Conservation (phyloP, 2,113 vertebrate genomes). For the Halcyon senegalensis region DNA sequence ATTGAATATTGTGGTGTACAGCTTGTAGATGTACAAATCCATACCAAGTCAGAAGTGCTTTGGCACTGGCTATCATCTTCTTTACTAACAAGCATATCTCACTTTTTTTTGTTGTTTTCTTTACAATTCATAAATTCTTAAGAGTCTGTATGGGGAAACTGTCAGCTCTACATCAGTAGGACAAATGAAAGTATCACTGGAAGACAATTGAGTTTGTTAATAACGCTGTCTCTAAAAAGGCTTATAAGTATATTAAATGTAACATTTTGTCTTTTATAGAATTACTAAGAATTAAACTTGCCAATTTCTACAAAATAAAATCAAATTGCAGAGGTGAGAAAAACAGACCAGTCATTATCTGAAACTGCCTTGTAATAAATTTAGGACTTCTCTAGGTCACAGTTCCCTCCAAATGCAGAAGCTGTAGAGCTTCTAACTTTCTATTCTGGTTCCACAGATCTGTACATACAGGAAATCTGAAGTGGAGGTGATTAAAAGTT, state of each 20-base stretch:
- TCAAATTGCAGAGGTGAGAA: background rate
- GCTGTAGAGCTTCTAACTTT: background rate
- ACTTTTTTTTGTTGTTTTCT: background rate
- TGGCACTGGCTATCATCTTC: background rate
- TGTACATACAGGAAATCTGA: background rate
- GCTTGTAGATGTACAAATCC: conserved; percentile 31
- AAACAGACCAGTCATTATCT: background rate
- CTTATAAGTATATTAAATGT: background rate
- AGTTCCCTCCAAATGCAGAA: background rate
- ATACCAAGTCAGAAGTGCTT: background rate
- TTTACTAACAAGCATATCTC: conserved; percentile 22
- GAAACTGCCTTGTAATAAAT: background rate
- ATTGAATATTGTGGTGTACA: background rate
- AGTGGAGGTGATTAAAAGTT: background rate
- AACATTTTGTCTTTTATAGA: background rate
- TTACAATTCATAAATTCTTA: background rate
- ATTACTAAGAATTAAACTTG: background rate
- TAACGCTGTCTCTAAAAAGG: background rate
- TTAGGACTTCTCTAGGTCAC: background rate
- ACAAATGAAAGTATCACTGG: background rate
- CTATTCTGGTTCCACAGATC: background rate
- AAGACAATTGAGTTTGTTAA: background rate
- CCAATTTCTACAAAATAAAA: background rate
- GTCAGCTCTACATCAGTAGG: background rate
- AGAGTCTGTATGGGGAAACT: background rate